phyloP scores from a whole-genome alignment of 2,797 vertebrate species.

The Carapus acus region DNA sequence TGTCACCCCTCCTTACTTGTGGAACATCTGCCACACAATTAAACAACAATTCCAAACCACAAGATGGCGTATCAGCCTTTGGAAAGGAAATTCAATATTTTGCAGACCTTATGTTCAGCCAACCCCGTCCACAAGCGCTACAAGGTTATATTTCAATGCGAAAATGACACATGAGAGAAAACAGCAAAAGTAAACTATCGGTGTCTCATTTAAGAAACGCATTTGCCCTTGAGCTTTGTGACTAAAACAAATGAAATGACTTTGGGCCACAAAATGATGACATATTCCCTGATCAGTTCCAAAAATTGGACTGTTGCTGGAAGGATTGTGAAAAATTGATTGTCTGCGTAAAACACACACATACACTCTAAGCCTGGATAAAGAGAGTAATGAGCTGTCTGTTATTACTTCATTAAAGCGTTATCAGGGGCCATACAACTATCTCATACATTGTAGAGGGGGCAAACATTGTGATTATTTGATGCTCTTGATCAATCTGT shows the following conservation, averaged over 20 bases:
- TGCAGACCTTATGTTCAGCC: too few species aligned
- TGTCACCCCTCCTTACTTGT: too few species aligned
- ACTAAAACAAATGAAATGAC: slow-evolving; percentile 51
- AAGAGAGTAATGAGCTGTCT: not conserved
- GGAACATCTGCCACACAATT: too few species aligned
- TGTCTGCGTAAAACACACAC: not conserved
- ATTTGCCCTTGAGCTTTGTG: slow-evolving; percentile 20
- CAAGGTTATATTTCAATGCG: not conserved
- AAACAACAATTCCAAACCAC: not conserved
- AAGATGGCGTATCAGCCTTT: not conserved
- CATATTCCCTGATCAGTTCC: slow-evolving; percentile 20
- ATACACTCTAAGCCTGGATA: not conserved
- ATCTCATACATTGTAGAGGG: slow-evolving; percentile 13
- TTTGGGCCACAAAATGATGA: slow-evolving; percentile 30
- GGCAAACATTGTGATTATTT: not conserved
- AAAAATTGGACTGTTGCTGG: slow-evolving; percentile 25
- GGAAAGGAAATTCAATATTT: not conserved
- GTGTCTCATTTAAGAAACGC: slow-evolving; percentile 11
- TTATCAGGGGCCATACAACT: slow-evolving; percentile 34
- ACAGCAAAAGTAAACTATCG: slow-evolving; percentile 31
- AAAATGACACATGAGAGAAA: slow-evolving; percentile 22
- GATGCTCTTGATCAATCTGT: not conserved
- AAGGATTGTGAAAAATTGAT: slow-evolving; percentile 22
- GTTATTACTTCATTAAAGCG: slow-evolving; percentile 14
- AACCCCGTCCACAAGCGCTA: not conserved